These are phyloP conservation scores for Drosophila austrosaltans DNA, from an alignment of 2,888 invertebrate species.

Conservation along the genomic window DNA sequence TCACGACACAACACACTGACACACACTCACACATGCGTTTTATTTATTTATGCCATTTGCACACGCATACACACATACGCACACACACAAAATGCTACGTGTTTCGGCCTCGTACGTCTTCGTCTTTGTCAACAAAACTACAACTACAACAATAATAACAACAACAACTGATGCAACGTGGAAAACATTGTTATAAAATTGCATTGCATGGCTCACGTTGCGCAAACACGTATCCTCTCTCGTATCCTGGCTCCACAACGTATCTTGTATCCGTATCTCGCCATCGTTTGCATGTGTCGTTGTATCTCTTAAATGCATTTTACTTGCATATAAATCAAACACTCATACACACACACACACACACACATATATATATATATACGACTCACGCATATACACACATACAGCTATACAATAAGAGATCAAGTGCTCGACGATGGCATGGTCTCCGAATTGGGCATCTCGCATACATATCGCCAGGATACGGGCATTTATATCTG, in stretches of 20 bases:
- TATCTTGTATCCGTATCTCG: slow-evolving; percentile 31
- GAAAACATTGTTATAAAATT: slow-evolving; percentile 79
- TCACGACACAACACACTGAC: slow-evolving; percentile 38
- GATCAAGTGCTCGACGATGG: slow-evolving; percentile 92
- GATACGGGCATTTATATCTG: slow-evolving; percentile 96
- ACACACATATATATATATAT: slow-evolving; percentile 30
- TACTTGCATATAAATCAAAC: slow-evolving; percentile 76
- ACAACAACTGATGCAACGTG: slow-evolving; percentile 59
- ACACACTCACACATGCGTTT: slow-evolving; percentile 63
- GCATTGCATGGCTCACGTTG: slow-evolving; percentile 78
- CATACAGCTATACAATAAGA: slow-evolving; percentile 87
- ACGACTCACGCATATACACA: slow-evolving; percentile 28
- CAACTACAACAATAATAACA: slow-evolving; percentile 41
- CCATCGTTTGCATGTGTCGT: slow-evolving; percentile 34
- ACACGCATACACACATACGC: slow-evolving; percentile 35
- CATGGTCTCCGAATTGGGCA: slow-evolving; percentile 92
- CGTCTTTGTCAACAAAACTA: slow-evolving; percentile 72
- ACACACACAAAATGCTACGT: slow-evolving; percentile 28
- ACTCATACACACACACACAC: slow-evolving; percentile 44
- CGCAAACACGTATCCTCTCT: slow-evolving; percentile 70
- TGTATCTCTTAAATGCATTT: slow-evolving; percentile 76
- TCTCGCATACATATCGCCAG: slow-evolving; percentile 92
- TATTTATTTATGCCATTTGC: slow-evolving; percentile 74
- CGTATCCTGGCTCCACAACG: slow-evolving; percentile 31
- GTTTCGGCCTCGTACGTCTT: slow-evolving; percentile 72